Base-by-base conservation (phyloP, 2,113 vertebrate species). In the Callorhinus ursinus region DNA sequence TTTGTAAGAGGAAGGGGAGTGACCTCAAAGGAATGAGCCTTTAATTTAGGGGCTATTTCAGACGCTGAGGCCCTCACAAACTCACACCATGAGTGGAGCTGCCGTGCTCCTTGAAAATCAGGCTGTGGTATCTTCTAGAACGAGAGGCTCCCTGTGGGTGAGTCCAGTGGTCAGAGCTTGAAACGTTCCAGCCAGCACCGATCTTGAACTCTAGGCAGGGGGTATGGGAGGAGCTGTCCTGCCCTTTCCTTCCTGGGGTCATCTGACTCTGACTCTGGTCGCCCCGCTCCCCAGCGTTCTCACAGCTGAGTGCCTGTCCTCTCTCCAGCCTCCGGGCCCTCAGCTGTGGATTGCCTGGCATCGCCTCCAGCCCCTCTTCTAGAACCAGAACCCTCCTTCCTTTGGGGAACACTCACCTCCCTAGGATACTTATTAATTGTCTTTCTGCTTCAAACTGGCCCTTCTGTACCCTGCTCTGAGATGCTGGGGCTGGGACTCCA, bases 31-130 rank as follows among this genome's bases (percentile, higher is more conserved):
- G 77, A 81, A 51, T 3, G 46, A 84, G 39, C 16, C 26, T 67
- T 33, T 42, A 28, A 13, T 0, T 33, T 67, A 67, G 18, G 4
- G 69, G n/a, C 9, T 59, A 5, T 69, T 89, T 69, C 59, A 90
- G 74, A 55, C 31, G 21, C 49, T 1, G 28, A 6, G n/a, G 28
- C 36, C 65, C 31, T n/a, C 65, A 88, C 82, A 21, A 15, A 31
- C 72, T 49, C 74, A 12, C 65, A 12, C 57, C 0, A 0, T 1
- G 6, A 9, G 36, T 2, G 46, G 36, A 74, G 15, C 59, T 59
- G 67, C 49, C 0, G 0, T 39, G 49, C 57, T 83, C 24, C 18
- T 93, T n/a, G 53, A 49, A 31, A 36, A 15, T 9, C 49, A 49
- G 12, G 28, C 22, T 0, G 1, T 10, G 28, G 36, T 7, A 13